phyloP scores from a whole-genome alignment of 1,140 invertebrate species.

The Lethocerus indicus region DNA sequence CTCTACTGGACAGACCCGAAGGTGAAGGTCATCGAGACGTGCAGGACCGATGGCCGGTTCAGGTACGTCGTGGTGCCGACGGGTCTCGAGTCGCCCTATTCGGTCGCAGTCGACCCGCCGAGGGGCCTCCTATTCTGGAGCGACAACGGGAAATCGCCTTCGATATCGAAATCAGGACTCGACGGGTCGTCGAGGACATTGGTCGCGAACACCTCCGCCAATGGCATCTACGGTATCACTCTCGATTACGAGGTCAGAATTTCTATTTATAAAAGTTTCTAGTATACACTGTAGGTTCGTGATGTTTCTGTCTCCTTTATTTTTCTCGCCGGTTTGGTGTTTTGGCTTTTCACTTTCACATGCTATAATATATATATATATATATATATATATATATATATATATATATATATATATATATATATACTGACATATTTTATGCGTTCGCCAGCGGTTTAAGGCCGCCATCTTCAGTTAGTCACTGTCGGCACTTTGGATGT shows the following conservation, averaged over 20 bases:
- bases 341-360: no score
- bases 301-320: no score
- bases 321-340: no score
- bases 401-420: no score
- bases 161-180: slow-evolving; percentile 38
- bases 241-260: slow-evolving; percentile 32
- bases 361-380: no score
- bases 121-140: slow-evolving; percentile 45
- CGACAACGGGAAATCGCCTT: slow-evolving; percentile 23
- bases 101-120: slow-evolving; percentile 43
- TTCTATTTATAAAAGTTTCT: neutral
- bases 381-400: no score
- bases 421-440: no score
- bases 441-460: no score
- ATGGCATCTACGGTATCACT: slow-evolving; percentile 30
- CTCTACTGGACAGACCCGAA: slow-evolving; percentile 45
- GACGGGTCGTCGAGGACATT: slow-evolving; percentile 34
- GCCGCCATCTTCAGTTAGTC: no score
- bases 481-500: no score
- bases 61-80: slow-evolving; percentile 30
- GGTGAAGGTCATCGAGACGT: slow-evolving; percentile 36
- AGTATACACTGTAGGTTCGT: no score
- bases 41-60: slow-evolving; percentile 28
- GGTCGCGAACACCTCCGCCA: slow-evolving; percentile 26
- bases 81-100: slow-evolving; percentile 28